A percentile compares a stretch with the other conserved stretches of the same genome.
Conservation (phyloP, 2,797 vertebrate species). For the Triplophysa yarkandensis region DNA sequence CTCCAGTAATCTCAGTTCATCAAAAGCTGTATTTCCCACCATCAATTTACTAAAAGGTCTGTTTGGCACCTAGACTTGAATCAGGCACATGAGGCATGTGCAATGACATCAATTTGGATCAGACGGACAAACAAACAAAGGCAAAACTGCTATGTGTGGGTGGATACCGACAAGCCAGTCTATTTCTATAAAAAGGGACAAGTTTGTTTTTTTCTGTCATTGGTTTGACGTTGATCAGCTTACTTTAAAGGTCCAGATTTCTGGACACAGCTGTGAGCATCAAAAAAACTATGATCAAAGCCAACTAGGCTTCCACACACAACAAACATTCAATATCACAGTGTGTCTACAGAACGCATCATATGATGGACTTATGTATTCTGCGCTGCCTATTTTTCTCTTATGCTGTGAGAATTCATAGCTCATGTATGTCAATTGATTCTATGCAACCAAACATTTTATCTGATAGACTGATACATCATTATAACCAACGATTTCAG, state of each 20-base stretch:
- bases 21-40: not conserved
- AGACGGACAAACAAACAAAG: conserved; percentile 26
- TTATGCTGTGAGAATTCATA: not conserved
- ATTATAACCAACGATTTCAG: not conserved
- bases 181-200: conserved; percentile 30
- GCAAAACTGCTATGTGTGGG: conserved; percentile 5
- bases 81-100: conserved; percentile 10
- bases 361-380: not conserved
- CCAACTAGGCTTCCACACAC: conserved; percentile 10
- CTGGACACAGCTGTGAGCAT: conserved; percentile 48
- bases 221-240: conserved; percentile 54
- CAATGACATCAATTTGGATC: conserved; percentile 42
- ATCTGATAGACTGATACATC: not conserved
- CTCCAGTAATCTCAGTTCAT: conserved; percentile 27
- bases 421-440: not conserved
- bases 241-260: conserved; percentile 33
- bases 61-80: conserved; percentile 7
- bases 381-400: not conserved
- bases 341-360: not conserved
- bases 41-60: conserved; percentile 26
- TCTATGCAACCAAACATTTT: not conserved
- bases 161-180: conserved; percentile 16
- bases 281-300: conserved; percentile 58
- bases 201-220: conserved; percentile 34
- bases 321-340: conserved; percentile 35